These are phyloP conservation scores for Alviniconcha marisindica DNA, from an alignment of 1,140 invertebrate species.

Conservation along the genomic window DNA sequence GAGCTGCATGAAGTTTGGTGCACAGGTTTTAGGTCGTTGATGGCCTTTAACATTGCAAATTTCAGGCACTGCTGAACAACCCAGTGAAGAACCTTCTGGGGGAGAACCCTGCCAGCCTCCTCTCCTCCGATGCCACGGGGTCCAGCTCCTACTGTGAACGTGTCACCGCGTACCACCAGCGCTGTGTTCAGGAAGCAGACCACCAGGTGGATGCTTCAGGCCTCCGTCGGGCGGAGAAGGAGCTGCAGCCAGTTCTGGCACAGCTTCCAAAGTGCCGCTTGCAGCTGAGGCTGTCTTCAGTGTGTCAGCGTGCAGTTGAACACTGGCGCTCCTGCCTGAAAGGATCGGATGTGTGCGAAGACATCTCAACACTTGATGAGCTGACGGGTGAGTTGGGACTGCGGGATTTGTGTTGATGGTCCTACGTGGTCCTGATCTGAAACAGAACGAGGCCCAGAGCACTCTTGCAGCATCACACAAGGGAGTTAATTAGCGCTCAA, in stretches of 20 bases:
- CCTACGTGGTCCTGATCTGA: too few relatives aligned
- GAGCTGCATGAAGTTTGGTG: too few relatives aligned
- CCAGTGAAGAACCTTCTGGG: slow-evolving; percentile 74
- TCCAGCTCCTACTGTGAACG: not conserved
- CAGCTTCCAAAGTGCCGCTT: slow-evolving; percentile 36
- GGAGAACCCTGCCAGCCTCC: slow-evolving; percentile 49
- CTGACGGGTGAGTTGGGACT: slow-evolving; percentile 55
- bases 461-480: too few relatives aligned
- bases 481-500: too few relatives aligned
- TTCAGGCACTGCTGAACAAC: slow-evolving; percentile 78
- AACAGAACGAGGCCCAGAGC: too few relatives aligned
- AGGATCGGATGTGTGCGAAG: slow-evolving; percentile 23
- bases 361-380: slow-evolving; percentile 78
- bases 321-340: slow-evolving; percentile 55
- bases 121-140: slow-evolving; percentile 28
- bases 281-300: slow-evolving; percentile 40
- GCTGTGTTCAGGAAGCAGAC: not conserved
- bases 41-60: not conserved
- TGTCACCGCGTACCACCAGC: not conserved
- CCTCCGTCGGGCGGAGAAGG: not conserved
- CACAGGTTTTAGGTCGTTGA: too few relatives aligned
- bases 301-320: slow-evolving; percentile 48
- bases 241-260: not conserved
- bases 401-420: not conserved
- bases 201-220: not conserved